Conservation (phyloP, 2,797 vertebrate species). For the Nannoperca obscura region DNA sequence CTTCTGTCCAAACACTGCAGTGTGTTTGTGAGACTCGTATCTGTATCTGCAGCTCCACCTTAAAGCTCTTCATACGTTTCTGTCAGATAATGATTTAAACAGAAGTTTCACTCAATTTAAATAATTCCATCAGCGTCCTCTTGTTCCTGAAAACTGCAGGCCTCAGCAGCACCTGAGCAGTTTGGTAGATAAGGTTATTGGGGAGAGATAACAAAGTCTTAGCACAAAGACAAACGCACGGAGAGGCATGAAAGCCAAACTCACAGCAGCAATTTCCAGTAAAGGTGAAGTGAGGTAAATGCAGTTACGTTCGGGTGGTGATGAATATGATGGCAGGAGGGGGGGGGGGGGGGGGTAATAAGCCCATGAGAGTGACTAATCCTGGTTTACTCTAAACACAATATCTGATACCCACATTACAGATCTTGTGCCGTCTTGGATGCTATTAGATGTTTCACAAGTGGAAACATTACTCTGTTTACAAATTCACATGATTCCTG, state of each 20-base stretch:
- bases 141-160: slow-evolving; percentile 67
- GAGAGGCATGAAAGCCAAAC: slow-evolving; percentile 42
- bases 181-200: slow-evolving; percentile 65
- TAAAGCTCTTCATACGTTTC: slow-evolving; percentile 11
- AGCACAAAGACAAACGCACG: slow-evolving; percentile 39
- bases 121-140: slow-evolving; percentile 63
- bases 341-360: neutral
- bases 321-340: slow-evolving; percentile 41
- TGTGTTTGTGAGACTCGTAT: neutral
- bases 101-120: slow-evolving; percentile 53
- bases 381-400: slow-evolving; percentile 59
- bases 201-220: slow-evolving; percentile 69
- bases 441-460: slow-evolving; percentile 46
- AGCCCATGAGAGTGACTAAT: slow-evolving; percentile 49
- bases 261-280: slow-evolving; percentile 43
- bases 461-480: slow-evolving; percentile 67
- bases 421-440: slow-evolving; percentile 38
- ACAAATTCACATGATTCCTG: slow-evolving; percentile 61
- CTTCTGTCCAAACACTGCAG: neutral
- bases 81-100: slow-evolving; percentile 42
- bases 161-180: slow-evolving; percentile 64
- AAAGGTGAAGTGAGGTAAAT: slow-evolving; percentile 59
- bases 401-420: slow-evolving; percentile 49
- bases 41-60: neutral
- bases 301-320: slow-evolving; percentile 15